Percentiles rank a stretch among this genome's conserved stretches.
These are phyloP conservation scores for Nothocercus julius DNA, from an alignment of 2,113 vertebrate species.

Conservation along the genomic window DNA sequence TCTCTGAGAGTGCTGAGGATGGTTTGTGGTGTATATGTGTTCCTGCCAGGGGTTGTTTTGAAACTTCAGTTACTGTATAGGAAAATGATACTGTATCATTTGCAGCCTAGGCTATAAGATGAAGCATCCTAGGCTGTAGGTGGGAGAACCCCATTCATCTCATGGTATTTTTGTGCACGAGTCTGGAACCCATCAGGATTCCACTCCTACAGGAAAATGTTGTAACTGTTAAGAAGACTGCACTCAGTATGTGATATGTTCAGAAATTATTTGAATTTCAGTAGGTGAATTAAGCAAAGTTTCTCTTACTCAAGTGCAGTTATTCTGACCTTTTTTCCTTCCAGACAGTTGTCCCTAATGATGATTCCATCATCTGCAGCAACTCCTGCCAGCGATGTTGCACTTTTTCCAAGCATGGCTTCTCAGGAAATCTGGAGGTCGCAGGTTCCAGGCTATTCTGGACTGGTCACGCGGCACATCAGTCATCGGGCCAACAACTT, in stretches of 20 bases:
- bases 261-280: not conserved
- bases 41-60: not conserved
- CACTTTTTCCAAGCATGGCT: constrained; percentile 76
- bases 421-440: constrained; percentile 88
- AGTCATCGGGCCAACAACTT: constrained; percentile 98
- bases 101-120: not conserved
- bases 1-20: not conserved
- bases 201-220: not conserved
- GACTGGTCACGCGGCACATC: constrained; percentile 86
- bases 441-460: constrained; percentile 81
- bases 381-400: constrained; percentile 82
- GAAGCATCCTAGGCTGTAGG: not conserved
- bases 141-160: not conserved
- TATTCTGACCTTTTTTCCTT: not conserved
- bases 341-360: not conserved
- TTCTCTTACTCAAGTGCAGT: not conserved
- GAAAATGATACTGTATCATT: not conserved
- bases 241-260: not conserved
- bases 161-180: not conserved
- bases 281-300: not conserved
- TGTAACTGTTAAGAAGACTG: not conserved
- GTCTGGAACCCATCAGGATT: not conserved
- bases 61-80: not conserved
- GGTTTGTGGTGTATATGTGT: not conserved
- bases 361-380: constrained; percentile 86